Percentiles rank a stretch among this genome's conserved stretches.
Evolutionary conservation across 2,888 invertebrate species (phyloP).

Genomic region (Agrochola circellaris): DNA sequence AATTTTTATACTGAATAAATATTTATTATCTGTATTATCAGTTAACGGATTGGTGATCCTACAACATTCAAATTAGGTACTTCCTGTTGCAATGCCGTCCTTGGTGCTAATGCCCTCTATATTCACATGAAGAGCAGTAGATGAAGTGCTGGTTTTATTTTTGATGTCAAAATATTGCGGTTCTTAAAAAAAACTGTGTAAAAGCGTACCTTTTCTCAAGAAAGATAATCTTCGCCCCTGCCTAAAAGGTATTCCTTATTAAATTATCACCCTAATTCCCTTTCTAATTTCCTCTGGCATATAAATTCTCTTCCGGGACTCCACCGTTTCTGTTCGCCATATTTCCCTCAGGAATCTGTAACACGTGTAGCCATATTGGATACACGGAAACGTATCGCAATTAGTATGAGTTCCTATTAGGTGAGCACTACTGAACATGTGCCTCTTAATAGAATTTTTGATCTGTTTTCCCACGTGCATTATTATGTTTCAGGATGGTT

Average conservation of each 20-base stretch:
- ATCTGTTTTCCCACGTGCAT: slow-evolving; percentile 7
- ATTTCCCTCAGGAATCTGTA: slow-evolving; percentile 38
- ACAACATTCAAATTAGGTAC: neutral
- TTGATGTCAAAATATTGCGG: neutral
- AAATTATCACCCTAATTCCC: slow-evolving; percentile 15
- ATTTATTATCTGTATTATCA: too few species aligned
- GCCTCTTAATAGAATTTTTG: slow-evolving; percentile 11
- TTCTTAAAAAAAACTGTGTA: neutral
- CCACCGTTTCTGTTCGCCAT: slow-evolving; percentile 1
- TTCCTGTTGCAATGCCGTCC: neutral
- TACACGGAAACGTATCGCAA: slow-evolving; percentile 15
- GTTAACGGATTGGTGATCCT: too few species aligned
- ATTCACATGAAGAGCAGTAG: neutral
- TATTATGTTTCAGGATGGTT: too few species aligned
- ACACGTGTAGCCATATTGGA: slow-evolving; percentile 10
- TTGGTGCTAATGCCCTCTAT: neutral
- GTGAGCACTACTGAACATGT: slow-evolving; percentile 1
- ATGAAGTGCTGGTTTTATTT: neutral
- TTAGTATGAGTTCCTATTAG: slow-evolving; percentile 21
- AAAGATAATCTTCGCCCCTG: neutral
- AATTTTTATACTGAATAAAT: too few species aligned
- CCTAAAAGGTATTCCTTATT: slow-evolving; percentile 15
- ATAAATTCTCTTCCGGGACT: slow-evolving; percentile 28
- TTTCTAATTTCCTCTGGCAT: slow-evolving; percentile 38
- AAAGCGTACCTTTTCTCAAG: neutral